A percentile compares a stretch with the other conserved stretches of the same genome.
These are phyloP conservation scores for Lindbergichthys nudifrons DNA, from an alignment of 2,797 vertebrate species.

Conservation along the genomic window DNA sequence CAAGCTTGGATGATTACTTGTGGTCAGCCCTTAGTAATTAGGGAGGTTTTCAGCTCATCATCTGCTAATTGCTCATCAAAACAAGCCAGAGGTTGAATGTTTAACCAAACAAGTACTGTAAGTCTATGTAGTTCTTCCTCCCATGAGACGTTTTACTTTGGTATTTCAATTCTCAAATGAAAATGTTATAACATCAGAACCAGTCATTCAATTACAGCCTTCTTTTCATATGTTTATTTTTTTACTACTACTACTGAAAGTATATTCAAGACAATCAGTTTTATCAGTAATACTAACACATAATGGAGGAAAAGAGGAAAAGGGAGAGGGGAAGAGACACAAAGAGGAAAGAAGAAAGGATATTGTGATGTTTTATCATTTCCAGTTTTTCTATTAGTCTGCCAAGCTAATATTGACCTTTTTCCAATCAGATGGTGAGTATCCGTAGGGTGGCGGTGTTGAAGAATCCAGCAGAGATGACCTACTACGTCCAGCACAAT, in stretches of 20 bases:
- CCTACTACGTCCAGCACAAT: slow-evolving; percentile 92
- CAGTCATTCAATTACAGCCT: background rate
- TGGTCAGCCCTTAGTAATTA: slow-evolving; percentile 62
- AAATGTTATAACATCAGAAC: background rate
- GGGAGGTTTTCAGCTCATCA: slow-evolving; percentile 53
- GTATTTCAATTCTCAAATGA: slow-evolving; percentile 20
- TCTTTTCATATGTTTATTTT: too few species aligned
- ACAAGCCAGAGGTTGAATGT: slow-evolving; percentile 56
- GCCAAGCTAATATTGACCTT: background rate
- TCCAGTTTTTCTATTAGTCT: too few species aligned
- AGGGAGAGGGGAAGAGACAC: too few species aligned
- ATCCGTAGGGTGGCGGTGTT: slow-evolving; percentile 90
- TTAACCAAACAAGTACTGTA: slow-evolving; percentile 42
- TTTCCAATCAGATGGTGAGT: slow-evolving; percentile 91
- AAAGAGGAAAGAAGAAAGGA: too few species aligned
- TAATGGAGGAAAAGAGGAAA: too few species aligned
- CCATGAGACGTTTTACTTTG: slow-evolving; percentile 20
- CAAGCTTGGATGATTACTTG: slow-evolving; percentile 34
- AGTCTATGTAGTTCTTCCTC: slow-evolving; percentile 18
- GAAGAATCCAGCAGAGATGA: slow-evolving; percentile 95
- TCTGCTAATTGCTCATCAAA: slow-evolving; percentile 69
- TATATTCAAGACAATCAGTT: too few species aligned
- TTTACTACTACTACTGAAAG: too few species aligned
- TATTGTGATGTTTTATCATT: too few species aligned
- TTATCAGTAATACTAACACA: too few species aligned